Base-by-base conservation (phyloP, 2,888 invertebrate species). In the Epinotia bilunana region DNA sequence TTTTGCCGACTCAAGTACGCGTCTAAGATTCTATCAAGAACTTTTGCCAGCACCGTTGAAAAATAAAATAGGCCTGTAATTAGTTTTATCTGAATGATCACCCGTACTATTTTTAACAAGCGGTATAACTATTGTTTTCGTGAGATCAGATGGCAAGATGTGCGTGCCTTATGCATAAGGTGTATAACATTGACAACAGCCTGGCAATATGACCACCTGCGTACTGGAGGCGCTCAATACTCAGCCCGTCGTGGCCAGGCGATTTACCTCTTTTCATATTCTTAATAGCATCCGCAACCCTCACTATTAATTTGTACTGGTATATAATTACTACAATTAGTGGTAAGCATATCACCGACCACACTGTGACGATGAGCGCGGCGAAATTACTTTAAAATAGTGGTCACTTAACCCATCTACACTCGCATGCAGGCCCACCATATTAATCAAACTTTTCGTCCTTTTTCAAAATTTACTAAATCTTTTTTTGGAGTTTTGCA, bases 191-290 rank as follows among this genome's bases (percentile, higher is more conserved):
- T 18, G 63, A 39, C 43, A 63, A 63, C 43, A 63, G n/a, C 18
- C 63, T 63, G 18, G 9, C 46, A 43, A 63, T 43, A 20, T 63
- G 63, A 6, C 43, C n/a, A 11, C 63, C 63, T 18, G 63, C 63
- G 63, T 63, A 43, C 43, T 63, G 62, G 16, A 62, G 39, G 62
- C n/a, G 62, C n/a, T 62, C 62, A 62, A 62, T 62, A n/a, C 62
- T 62, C n/a, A 62, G 62, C 2, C 23, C 1, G 23, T 23, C 23
- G 23, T 23, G 23, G 23, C 23, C 23, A 23, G 23, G 23, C 23
- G 23, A 23, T 23, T 23, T 23, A 23, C 23, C 23, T 23, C 23
- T 23, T n/a, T n/a, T n/a, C n/a, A n/a, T n/a, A n/a, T n/a, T n/a
- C n/a, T n/a, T n/a, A n/a, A n/a, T n/a, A n/a, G n/a, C n/a, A n/a